A percentile compares a stretch with the other conserved stretches of the same genome.
phyloP scores from a whole-genome alignment of 2,797 vertebrate species.

The Tarsius wallacei region DNA sequence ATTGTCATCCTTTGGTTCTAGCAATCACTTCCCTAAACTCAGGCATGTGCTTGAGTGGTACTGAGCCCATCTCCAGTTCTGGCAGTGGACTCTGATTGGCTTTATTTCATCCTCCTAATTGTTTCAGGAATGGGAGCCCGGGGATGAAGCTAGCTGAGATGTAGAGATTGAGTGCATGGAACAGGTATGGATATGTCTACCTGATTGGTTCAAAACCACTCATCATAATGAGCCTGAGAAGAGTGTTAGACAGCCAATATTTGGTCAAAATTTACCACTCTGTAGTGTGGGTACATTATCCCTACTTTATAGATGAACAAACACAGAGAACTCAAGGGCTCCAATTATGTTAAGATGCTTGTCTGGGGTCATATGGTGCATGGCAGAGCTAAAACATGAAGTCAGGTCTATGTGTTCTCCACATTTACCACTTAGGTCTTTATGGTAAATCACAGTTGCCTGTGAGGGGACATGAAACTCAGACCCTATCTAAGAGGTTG shows the following conservation, averaged over 20 bases:
- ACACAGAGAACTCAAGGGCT: neutral
- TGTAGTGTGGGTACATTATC: neutral
- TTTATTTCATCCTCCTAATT: neutral
- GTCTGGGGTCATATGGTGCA: neutral
- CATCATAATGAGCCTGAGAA: neutral
- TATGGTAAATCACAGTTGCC: neutral
- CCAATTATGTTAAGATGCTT: neutral
- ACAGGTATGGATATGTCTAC: neutral
- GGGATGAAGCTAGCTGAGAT: neutral
- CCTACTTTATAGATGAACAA: neutral
- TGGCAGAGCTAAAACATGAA: neutral
- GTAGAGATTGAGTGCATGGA: neutral
- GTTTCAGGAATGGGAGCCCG: neutral
- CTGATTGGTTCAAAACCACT: neutral
- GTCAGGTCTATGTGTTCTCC: neutral
- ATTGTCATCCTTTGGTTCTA: neutral
- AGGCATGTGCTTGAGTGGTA: neutral
- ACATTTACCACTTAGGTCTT: neutral
- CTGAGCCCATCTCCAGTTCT: neutral
- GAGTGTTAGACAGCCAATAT: neutral
- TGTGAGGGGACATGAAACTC: neutral
- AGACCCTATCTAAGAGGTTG: neutral
- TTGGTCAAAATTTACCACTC: conserved; percentile 12
- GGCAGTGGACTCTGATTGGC: neutral
- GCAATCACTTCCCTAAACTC: neutral